Base-by-base conservation (phyloP, 2,113 vertebrate genomes). In the Argyrosomus japonicus region DNA sequence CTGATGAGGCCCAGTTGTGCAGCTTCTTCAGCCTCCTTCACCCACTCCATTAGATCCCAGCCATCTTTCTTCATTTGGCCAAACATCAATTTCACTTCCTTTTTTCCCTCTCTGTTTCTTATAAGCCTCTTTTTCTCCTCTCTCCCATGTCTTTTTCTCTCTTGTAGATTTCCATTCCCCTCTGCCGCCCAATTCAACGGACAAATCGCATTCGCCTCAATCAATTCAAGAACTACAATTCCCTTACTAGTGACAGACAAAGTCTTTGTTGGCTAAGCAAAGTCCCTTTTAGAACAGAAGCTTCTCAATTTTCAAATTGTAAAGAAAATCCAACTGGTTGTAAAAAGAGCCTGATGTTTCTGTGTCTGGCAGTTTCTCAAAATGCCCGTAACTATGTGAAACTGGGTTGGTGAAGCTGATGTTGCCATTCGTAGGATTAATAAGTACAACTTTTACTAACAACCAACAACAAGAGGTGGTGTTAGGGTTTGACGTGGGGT, bases 41-140 rank as follows among this genome's bases (percentile, higher is more conserved):
- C 58, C 48, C 81, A 79, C 79, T 88, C 71, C 75, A 89, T 89
- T 91, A 89, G 72, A 60, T 63, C 71, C 53, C 68, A 25, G 63
- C 68, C 68, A 89, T 91, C 87, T 82, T 88, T 85, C 81, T 87
- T 82, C 81, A 91, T 93, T 91, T 91, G 85, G 69, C 80, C 87
- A 89, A 90, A 88, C 89, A 85, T 91, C 83, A 83, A 81, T 91
- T 91, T 83, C 79, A 73, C 65, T 82, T 86, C 53, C 19, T 50
- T 84, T 72, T 84, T 74, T 3, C 56, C 60, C 58, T 70, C 47
- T 73, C 71, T 73, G 40, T 25, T 67, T 75, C 68, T 76, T 70
- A 77, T 60, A 81, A 86, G 68, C 82, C 77, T 82, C 75, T 82
- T 87, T 87, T 79, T 47, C 45, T 47, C 47, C 51, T 27, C 61